Percentiles rank a stretch among this genome's conserved stretches.
Conservation (phyloP, 2,113 vertebrate species). For the Onychorhynchus coronatus region DNA sequence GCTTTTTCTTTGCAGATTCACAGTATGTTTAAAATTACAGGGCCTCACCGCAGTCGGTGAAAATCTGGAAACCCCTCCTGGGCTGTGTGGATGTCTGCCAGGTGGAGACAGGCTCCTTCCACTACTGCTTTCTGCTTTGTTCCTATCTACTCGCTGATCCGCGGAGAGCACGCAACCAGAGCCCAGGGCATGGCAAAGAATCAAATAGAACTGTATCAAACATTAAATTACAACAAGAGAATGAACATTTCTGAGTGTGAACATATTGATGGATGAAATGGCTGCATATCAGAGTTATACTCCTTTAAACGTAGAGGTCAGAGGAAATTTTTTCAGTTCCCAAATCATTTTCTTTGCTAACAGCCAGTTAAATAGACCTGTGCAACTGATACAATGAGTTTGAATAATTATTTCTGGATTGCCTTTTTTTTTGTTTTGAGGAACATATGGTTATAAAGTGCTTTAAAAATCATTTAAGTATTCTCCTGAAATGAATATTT, state of each 20-base stretch:
- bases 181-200: background rate
- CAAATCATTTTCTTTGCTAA: background rate
- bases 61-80: background rate
- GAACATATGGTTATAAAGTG: background rate
- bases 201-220: background rate
- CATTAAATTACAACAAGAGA: background rate
- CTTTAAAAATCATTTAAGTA: background rate
- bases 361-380: background rate
- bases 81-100: conserved; percentile 13
- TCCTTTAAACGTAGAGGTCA: background rate
- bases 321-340: background rate
- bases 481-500: background rate
- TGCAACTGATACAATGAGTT: background rate
- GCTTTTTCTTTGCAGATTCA: background rate
- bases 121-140: background rate
- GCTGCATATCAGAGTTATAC: background rate
- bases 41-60: conserved; percentile 28
- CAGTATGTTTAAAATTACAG: background rate
- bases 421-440: background rate
- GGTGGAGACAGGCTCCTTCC: conserved; percentile 1
- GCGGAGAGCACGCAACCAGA: background rate
- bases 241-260: background rate
- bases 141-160: background rate
- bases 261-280: background rate
- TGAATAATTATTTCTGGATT: background rate